A percentile compares a stretch with the other conserved stretches of the same genome.
These are phyloP conservation scores for Clunio marinus DNA, from an alignment of 2,888 invertebrate genomes.

Conservation along the genomic window DNA sequence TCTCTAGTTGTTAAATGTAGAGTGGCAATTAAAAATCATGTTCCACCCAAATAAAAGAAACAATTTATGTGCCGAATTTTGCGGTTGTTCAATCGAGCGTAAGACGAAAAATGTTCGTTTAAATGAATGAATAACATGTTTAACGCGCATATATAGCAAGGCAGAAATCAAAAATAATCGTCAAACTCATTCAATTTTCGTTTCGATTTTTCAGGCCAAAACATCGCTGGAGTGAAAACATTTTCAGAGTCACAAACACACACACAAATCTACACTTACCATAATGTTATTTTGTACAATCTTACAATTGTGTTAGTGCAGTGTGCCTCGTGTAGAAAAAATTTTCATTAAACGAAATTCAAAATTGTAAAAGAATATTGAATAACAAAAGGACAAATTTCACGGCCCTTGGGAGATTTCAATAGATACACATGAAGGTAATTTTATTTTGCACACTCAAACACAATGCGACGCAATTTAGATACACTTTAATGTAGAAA, in stretches of 20 bases:
- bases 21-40: background rate
- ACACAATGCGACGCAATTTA: slow-evolving; percentile 4
- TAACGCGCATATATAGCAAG: background rate
- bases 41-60: background rate
- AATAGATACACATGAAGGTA: background rate
- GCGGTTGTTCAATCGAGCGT: background rate
- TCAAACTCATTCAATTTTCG: slow-evolving; percentile 15
- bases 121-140: background rate
- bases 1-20: too few species aligned
- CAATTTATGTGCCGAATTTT: background rate
- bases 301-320: slow-evolving; percentile 28
- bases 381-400: slow-evolving; percentile 12
- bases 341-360: slow-evolving; percentile 36
- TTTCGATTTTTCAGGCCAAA: slow-evolving; percentile 16
- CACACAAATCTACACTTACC: slow-evolving; percentile 30
- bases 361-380: slow-evolving; percentile 18
- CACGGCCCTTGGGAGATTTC: background rate
- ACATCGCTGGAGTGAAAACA: slow-evolving; percentile 15
- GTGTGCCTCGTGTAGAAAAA: slow-evolving; percentile 38
- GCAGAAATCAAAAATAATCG: background rate
- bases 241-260: slow-evolving; percentile 11
- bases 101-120: background rate
- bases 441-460: slow-evolving; percentile 26
- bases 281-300: slow-evolving; percentile 37
- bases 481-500: slow-evolving; percentile 23